A percentile compares a stretch with the other conserved stretches of the same genome.
phyloP scores from a whole-genome alignment of 2,888 invertebrate genomes.

The Smittia aterrima region DNA sequence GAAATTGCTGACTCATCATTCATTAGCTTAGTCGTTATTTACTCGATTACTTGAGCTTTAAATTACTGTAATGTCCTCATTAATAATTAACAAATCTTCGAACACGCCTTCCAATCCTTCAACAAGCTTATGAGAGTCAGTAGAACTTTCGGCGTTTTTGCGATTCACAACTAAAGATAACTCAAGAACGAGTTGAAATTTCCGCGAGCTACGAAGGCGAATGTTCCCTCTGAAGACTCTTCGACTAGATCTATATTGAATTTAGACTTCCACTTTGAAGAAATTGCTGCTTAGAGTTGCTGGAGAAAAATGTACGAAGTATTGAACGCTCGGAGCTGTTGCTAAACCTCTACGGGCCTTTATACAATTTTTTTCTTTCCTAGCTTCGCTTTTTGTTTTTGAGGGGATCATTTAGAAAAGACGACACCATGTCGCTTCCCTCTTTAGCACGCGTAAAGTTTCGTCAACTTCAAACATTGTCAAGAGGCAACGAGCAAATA shows the following conservation, averaged over 20 bases:
- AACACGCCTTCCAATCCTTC: too few species aligned
- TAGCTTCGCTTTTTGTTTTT: background rate
- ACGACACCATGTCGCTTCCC: background rate
- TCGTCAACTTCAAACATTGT: background rate
- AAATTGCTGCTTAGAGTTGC: background rate
- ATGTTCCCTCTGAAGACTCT: background rate
- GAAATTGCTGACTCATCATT: background rate
- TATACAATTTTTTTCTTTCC: background rate
- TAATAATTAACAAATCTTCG: too few species aligned
- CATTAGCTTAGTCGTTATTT: background rate
- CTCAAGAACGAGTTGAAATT: background rate
- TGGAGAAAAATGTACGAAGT: background rate
- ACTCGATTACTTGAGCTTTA: background rate
- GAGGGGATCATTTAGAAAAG: background rate
- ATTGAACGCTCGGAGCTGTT: background rate
- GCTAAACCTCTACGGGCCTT: background rate
- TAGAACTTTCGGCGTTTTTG: background rate
- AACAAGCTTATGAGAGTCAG: background rate
- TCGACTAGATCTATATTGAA: constrained; percentile 4
- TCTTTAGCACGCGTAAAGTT: background rate
- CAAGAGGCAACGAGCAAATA: background rate
- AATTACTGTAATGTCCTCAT: too few species aligned
- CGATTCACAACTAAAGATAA: background rate
- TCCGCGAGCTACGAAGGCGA: background rate
- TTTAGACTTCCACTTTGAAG: constrained; percentile 11